Evolutionary conservation across 2,797 vertebrate species (phyloP).

Genomic region (Phalloptychus januarius): DNA sequence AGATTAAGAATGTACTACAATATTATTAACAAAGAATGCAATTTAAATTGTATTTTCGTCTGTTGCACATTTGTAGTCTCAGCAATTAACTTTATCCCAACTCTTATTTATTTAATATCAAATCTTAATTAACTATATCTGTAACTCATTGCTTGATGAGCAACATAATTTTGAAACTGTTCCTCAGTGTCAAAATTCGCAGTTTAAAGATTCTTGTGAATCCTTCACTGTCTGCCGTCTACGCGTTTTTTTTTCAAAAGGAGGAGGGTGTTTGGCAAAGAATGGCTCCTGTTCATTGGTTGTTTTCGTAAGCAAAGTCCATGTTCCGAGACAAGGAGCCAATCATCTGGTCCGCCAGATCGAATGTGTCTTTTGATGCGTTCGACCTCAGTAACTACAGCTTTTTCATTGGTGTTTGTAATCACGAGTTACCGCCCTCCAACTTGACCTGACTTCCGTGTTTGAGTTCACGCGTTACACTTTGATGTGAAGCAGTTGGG

Average conservation of each 20-base stretch:
- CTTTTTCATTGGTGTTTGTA: slow-evolving; percentile 60
- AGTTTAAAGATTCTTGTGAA: not conserved
- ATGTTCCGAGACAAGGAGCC: slow-evolving; percentile 77
- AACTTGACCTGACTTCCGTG: slow-evolving; percentile 18
- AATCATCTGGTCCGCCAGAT: slow-evolving; percentile 47
- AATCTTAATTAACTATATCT: not conserved
- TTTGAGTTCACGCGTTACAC: slow-evolving; percentile 1
- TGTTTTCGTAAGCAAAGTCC: slow-evolving; percentile 4
- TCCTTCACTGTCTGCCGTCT: not conserved
- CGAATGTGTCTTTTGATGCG: slow-evolving; percentile 31
- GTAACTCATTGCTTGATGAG: too few species aligned
- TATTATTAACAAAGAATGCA: too few species aligned
- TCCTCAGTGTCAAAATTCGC: not conserved
- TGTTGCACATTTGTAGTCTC: not conserved
- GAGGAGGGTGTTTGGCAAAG: not conserved
- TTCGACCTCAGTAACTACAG: not conserved
- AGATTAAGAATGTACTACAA: too few species aligned
- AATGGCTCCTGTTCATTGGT: slow-evolving; percentile 41
- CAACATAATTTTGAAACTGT: too few species aligned
- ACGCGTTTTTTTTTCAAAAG: not conserved
- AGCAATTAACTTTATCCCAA: not conserved
- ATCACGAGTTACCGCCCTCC: slow-evolving; percentile 14
- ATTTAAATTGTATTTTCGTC: not conserved
- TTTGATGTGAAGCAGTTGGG: not conserved
- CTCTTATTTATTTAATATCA: not conserved